Evolutionary conservation across 1,140 invertebrate genomes (phyloP), one percentile per base, ranked within the genome.

Genomic region (Meloidogyne floridensis): DNA sequence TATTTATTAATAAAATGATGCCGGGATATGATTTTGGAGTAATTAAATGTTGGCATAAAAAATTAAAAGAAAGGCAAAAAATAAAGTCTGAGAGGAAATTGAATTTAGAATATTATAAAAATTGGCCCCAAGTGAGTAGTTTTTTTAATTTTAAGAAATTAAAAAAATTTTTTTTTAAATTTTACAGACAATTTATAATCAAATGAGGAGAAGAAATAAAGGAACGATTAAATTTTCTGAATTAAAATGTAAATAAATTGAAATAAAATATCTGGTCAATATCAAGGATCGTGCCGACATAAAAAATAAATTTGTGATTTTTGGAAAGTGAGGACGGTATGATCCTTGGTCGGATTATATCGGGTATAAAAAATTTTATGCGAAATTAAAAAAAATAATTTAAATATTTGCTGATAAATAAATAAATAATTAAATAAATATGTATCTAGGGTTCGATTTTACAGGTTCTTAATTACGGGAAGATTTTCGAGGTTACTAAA

Each of bases 11-110:
- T 18, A 79, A 80, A 43, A 42, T 80, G 94, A 81, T 93, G 92
- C 43, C 90, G 87, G 32, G 86, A 83, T 73, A 94, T 93, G 72
- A 93, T 93, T 84, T 93, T 56, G 80, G 75, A 11, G 80, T 71
- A 7, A 74, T 80, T 32, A 59, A 70, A n/a, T 80, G 80, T 43
- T 80, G 80, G 80, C 80, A 80, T 51, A 54, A 74, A 54, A 74
- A 74, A 65, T 65, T 65, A 65, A 65, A n/a, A 65, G 59, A 65
- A 65, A 65, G n/a, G 7, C 59, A 65, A n/a, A 65, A 65, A 65
- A n/a, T 65, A n/a, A 65, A 65, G n/a, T 65, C 59, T 65, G 59
- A 65, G n/a, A 65, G 59, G 15, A 65, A 5, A n/a, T n/a, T 65
- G 15, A 65, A 65, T 65, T 65, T 65, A 0, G 15, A 65, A n/a